Evolutionary conservation across 2,888 invertebrate genomes (phyloP).

Genomic region (Watsonalla cultraria): DNA sequence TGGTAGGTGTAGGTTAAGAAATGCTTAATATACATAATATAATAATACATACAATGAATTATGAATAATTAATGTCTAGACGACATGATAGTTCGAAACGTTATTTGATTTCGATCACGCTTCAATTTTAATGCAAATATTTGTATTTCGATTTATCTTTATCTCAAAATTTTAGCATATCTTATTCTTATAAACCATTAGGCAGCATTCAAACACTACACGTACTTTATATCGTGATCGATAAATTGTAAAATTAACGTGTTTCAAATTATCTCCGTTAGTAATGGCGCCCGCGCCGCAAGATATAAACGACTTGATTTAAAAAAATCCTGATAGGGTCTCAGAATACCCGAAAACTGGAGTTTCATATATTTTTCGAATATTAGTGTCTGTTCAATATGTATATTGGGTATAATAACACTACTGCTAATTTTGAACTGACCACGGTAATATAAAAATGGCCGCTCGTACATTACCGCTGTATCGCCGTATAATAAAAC

Average conservation of each 20-base stretch:
- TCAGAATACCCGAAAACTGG: background rate
- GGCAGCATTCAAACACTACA: background rate
- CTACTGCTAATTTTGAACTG: slow-evolving; percentile 2
- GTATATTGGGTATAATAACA: slow-evolving; percentile 1
- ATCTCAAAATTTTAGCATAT: background rate
- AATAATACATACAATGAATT: no score
- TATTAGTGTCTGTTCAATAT: background rate
- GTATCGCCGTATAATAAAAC: background rate
- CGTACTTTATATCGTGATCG: background rate
- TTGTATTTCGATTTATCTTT: background rate
- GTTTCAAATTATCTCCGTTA: background rate
- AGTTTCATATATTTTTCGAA: slow-evolving; percentile 1
- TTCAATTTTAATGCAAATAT: background rate
- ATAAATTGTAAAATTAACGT: slow-evolving; percentile 1
- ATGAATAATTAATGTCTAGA: background rate
- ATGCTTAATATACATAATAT: no score
- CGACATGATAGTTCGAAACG: background rate
- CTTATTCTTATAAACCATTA: background rate
- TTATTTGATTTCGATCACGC: background rate
- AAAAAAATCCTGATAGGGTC: background rate
- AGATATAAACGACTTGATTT: background rate
- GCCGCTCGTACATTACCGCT: background rate
- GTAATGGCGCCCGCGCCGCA: slow-evolving; percentile 1
- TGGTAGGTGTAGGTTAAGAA: no score
- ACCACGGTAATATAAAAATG: background rate